A percentile compares a stretch with the other conserved stretches of the same genome.
Evolutionary conservation across 2,113 vertebrate genomes (phyloP).

Genomic region (Lophura nycthemera): DNA sequence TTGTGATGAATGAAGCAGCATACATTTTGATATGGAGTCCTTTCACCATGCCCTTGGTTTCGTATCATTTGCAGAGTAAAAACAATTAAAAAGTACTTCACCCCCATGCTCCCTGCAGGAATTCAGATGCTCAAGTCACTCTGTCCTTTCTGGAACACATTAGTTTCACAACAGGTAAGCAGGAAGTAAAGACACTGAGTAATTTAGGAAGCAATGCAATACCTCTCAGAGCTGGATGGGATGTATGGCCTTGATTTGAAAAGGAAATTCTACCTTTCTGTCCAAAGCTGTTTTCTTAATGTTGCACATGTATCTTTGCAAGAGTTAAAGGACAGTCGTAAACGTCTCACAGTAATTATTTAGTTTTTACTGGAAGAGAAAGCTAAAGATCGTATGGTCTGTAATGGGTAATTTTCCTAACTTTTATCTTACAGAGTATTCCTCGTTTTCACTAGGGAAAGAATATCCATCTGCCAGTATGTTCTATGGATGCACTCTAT

Average conservation of each 20-base stretch:
- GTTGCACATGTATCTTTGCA: background rate
- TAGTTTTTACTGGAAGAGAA: background rate
- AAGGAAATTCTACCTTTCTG: background rate
- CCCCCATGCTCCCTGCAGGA: background rate
- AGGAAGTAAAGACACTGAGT: background rate
- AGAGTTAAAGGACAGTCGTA: background rate
- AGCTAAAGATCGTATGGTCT: background rate
- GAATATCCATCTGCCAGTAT: background rate
- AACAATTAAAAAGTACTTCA: slow-evolving; percentile 19
- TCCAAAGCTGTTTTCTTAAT: background rate
- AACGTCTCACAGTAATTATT: background rate
- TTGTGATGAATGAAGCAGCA: slow-evolving; percentile 12
- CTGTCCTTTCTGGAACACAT: background rate
- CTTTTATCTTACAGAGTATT: background rate
- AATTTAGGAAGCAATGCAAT: background rate
- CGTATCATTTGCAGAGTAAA: slow-evolving; percentile 9
- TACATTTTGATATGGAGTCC: background rate
- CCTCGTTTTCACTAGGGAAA: background rate
- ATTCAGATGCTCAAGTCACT: slow-evolving; percentile 11
- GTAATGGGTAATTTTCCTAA: background rate
- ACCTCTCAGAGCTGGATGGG: background rate
- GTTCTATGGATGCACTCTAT: background rate
- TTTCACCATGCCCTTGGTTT: background rate
- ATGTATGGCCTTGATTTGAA: background rate
- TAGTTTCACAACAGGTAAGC: slow-evolving; percentile 30